Percentiles rank a stretch among this genome's conserved stretches.
Evolutionary conservation across 2,113 vertebrate genomes (phyloP).

Genomic region (Colossoma macropomum): DNA sequence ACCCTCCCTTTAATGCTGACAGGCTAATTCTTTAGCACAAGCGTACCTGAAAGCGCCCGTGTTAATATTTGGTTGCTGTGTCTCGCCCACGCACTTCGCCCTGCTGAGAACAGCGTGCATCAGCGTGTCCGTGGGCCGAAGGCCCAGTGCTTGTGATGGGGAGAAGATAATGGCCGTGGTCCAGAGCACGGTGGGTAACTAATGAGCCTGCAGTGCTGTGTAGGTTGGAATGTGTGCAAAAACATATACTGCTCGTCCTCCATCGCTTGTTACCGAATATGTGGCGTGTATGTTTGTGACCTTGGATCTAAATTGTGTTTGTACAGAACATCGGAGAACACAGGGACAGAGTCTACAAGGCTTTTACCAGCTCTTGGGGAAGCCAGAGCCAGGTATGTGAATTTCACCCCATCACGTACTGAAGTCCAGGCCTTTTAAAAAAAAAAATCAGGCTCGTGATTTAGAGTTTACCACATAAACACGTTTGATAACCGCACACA

Average conservation of each 20-base stretch:
- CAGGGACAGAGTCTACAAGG: background rate
- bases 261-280: constrained; percentile 1
- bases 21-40: background rate
- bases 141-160: background rate
- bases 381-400: background rate
- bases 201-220: constrained; percentile 16
- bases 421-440: background rate
- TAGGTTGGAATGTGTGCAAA: constrained; percentile 1
- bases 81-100: background rate
- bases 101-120: background rate
- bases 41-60: background rate
- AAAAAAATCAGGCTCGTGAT: background rate
- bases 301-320: background rate
- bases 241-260: background rate
- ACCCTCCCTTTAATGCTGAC: background rate
- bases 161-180: background rate
- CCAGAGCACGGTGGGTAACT: constrained; percentile 7
- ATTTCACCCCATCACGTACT: background rate
- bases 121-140: background rate
- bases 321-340: background rate
- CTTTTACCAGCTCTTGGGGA: background rate
- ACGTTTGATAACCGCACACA: constrained; percentile 29
- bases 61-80: constrained; percentile 22
- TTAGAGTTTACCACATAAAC: constrained; percentile 20
- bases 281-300: background rate